Conservation (phyloP, 2,888 invertebrate species). For the Pegoplata infirma region DNA sequence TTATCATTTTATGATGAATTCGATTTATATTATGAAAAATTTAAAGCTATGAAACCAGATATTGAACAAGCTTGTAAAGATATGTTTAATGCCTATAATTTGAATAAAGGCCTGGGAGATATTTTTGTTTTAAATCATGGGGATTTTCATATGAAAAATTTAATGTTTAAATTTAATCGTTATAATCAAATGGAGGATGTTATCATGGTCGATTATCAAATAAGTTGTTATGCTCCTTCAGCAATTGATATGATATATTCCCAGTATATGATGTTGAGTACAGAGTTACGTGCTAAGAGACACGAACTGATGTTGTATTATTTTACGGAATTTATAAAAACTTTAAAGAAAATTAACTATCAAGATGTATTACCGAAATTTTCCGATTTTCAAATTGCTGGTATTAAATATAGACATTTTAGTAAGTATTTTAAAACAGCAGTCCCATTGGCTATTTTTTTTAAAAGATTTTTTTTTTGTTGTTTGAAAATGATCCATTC, state of each 20-base stretch:
- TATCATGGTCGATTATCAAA: conserved; percentile 62
- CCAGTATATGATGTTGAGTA: conserved; percentile 54
- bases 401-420: conserved; percentile 56
- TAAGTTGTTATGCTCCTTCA: conserved; percentile 60
- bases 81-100: conserved; percentile 31
- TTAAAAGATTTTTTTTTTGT: too few relatives aligned
- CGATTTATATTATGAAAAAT: conserved; percentile 60
- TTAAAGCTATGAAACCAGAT: conserved; percentile 59
- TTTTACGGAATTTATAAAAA: conserved; percentile 56
- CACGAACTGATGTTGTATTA: conserved; percentile 61
- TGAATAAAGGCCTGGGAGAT: conserved; percentile 1
- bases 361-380: conserved; percentile 60
- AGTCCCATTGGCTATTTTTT: too few relatives aligned
- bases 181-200: conserved; percentile 29
- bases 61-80: conserved; percentile 35
- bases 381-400: conserved; percentile 60
- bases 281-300: conserved; percentile 49
- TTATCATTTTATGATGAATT: conserved; percentile 58
- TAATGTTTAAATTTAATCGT: conserved; percentile 68
- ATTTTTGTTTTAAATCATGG: conserved; percentile 70
- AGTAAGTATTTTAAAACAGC: conserved; percentile 59
- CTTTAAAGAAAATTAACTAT: conserved; percentile 58
- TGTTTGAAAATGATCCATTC: too few relatives aligned
- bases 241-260: conserved; percentile 60
- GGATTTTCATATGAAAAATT: conserved; percentile 70